These are phyloP conservation scores for Nomada ruficornis DNA, from an alignment of 2,888 invertebrate species.

Conservation along the genomic window DNA sequence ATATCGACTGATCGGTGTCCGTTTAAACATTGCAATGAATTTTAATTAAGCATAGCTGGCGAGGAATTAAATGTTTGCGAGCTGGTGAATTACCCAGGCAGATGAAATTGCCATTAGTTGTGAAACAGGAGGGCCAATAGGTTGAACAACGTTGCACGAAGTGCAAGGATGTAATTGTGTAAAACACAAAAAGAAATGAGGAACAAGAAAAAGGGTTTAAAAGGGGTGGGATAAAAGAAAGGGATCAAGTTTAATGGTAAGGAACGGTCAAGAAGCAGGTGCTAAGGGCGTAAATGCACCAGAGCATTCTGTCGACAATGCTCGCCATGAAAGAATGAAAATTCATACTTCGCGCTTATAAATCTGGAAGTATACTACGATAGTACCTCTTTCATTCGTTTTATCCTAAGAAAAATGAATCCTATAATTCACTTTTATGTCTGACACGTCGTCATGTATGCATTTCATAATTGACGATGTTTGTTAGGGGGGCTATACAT, in stretches of 20 bases:
- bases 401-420: background rate
- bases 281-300: background rate
- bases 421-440: too few relatives aligned
- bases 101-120: background rate
- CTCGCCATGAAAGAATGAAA: background rate
- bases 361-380: background rate
- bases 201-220: background rate
- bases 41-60: background rate
- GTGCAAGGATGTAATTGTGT: constrained; percentile 1
- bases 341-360: background rate
- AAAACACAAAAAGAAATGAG: background rate
- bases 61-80: background rate
- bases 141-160: background rate
- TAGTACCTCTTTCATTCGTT: background rate
- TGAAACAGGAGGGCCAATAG: background rate
- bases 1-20: too few relatives aligned
- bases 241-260: background rate
- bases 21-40: too few relatives aligned
- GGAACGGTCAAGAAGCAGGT: background rate
- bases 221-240: constrained; percentile 1
- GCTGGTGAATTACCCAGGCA: background rate
- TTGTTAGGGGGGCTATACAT: too few relatives aligned
- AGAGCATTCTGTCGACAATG: background rate
- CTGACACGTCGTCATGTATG: too few relatives aligned
- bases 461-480: too few relatives aligned